These are phyloP conservation scores for Vesta saturnalis DNA, from an alignment of 2,888 invertebrate species.

Conservation along the genomic window DNA sequence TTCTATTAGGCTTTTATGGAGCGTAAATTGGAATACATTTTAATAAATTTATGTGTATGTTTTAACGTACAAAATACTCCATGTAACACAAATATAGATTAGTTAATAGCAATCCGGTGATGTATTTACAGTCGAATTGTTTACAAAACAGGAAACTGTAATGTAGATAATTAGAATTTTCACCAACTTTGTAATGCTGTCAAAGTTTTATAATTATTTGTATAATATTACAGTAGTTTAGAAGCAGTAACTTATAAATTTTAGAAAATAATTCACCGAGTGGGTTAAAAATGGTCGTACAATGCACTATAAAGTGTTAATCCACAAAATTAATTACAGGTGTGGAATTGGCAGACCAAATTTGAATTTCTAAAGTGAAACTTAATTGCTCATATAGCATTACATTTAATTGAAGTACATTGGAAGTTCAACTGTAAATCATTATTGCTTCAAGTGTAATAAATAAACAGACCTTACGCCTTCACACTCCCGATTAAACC, in stretches of 20 bases:
- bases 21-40: no score
- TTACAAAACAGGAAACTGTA: neutral
- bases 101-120: neutral
- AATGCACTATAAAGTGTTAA: neutral
- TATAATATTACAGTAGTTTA: no score
- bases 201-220: no score
- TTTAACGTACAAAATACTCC: no score
- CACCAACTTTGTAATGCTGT: neutral
- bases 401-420: conserved; percentile 14
- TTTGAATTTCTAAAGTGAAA: neutral
- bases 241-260: no score
- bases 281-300: neutral
- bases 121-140: neutral
- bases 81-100: no score
- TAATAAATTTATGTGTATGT: no score
- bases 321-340: conserved; percentile 11
- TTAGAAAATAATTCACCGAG: no score
- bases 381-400: neutral
- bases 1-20: no score
- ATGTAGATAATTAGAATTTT: conserved; percentile 1
- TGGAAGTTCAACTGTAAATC: conserved; percentile 4
- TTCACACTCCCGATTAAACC: neutral
- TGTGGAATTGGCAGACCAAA: conserved; percentile 6
- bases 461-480: conserved; percentile 6
- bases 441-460: conserved; percentile 8